Evolutionary conservation across 2,888 invertebrate genomes (phyloP).

Genomic region (Pammene aurita): DNA sequence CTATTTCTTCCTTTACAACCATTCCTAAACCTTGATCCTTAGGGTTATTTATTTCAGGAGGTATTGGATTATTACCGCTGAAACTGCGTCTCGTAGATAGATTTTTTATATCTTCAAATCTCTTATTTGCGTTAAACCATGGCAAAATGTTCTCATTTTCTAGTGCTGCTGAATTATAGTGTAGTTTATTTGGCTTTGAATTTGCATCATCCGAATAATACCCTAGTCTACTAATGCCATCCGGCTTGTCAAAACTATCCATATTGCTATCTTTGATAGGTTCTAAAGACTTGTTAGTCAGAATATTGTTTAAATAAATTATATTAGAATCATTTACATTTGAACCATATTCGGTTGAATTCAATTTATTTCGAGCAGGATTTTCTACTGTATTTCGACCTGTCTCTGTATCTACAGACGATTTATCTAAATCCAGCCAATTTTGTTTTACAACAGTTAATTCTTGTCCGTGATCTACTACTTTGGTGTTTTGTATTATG

Average conservation of each 20-base stretch:
- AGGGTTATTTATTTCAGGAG: slow-evolving; percentile 1
- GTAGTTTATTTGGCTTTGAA: background rate
- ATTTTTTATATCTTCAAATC: background rate
- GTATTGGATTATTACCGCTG: background rate
- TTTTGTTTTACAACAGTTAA: background rate
- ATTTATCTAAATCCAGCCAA: background rate
- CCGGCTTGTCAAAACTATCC: background rate
- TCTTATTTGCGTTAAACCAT: slow-evolving; percentile 2
- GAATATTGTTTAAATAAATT: slow-evolving; percentile 1
- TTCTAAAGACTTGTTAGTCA: background rate
- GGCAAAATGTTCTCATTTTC: background rate
- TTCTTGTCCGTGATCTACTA: background rate
- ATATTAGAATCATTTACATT: slow-evolving; percentile 13
- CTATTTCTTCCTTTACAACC: slow-evolving; percentile 39
- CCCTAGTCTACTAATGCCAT: background rate
- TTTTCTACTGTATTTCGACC: background rate
- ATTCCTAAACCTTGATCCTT: slow-evolving; percentile 15
- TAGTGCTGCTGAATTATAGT: background rate
- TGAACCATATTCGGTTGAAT: background rate
- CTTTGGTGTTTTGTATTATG: background rate
- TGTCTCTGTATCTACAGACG: background rate
- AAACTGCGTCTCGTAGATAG: slow-evolving; percentile 5
- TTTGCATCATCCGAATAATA: background rate
- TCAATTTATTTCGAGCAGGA: background rate
- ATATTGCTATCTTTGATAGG: background rate